Percentiles rank a stretch among this genome's conserved stretches.
These are phyloP conservation scores for Anoplopoma fimbria DNA, from an alignment of 2,113 vertebrate species.

Conservation along the genomic window DNA sequence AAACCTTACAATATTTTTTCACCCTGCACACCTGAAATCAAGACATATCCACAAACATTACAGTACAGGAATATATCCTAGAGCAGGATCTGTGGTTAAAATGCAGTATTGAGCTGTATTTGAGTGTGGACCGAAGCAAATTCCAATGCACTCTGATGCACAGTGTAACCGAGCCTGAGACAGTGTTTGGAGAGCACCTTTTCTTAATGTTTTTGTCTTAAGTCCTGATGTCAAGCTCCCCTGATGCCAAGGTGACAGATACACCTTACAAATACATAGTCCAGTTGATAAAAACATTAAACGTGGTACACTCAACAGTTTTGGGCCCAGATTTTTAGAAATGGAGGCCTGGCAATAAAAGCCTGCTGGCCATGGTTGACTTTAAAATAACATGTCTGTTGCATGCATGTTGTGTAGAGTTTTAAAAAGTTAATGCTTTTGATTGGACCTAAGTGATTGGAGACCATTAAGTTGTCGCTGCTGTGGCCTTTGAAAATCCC, in stretches of 20 bases:
- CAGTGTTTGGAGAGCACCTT: neutral
- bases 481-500: neutral
- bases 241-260: neutral
- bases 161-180: constrained; percentile 1
- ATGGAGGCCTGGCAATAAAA: too few species aligned
- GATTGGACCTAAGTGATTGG: neutral
- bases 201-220: constrained; percentile 1
- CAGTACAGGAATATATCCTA: neutral
- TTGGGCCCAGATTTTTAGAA: too few species aligned
- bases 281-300: neutral
- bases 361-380: too few species aligned
- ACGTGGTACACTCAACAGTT: neutral
- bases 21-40: neutral
- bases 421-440: neutral
- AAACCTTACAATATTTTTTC: neutral
- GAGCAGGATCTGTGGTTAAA: neutral
- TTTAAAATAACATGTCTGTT: too few species aligned
- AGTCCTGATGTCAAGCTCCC: constrained; percentile 5
- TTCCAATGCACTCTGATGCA: neutral
- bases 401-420: neutral
- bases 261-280: constrained; percentile 10
- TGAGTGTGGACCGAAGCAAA: neutral
- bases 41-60: neutral
- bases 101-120: neutral
- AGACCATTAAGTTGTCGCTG: neutral